Percentiles rank a stretch among this genome's conserved stretches.
These are phyloP conservation scores for Meiosimyza decipiens DNA, from an alignment of 2,888 invertebrate species.

Conservation along the genomic window DNA sequence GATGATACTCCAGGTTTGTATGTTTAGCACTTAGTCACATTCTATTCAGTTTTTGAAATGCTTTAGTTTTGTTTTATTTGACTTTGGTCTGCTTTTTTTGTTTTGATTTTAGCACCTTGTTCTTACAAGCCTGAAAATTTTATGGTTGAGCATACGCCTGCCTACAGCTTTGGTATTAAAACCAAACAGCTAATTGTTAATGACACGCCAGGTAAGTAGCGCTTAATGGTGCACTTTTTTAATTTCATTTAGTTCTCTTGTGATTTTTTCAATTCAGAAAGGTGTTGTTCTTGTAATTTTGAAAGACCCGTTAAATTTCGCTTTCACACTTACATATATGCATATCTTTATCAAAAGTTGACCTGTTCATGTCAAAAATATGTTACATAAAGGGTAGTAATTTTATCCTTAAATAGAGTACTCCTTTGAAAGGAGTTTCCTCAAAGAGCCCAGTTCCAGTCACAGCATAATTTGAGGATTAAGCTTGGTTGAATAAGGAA, in stretches of 20 bases:
- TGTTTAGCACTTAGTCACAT: slow-evolving; percentile 27
- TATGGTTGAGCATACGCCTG: slow-evolving; percentile 71
- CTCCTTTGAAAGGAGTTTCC: too few relatives aligned
- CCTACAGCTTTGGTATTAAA: slow-evolving; percentile 79
- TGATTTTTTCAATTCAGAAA: not conserved
- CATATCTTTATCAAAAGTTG: too few relatives aligned
- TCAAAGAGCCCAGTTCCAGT: too few relatives aligned
- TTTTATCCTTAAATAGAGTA: too few relatives aligned
- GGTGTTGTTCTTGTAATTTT: too few relatives aligned
- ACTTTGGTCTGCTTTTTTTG: slow-evolving; percentile 27
- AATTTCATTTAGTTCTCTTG: not conserved
- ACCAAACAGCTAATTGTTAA: slow-evolving; percentile 72
- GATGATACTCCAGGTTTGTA: slow-evolving; percentile 61
- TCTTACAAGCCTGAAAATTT: slow-evolving; percentile 71
- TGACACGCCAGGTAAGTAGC: slow-evolving; percentile 68
- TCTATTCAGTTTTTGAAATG: not conserved
- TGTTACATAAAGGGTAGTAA: too few relatives aligned
- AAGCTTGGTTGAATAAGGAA: too few relatives aligned
- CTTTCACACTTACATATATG: too few relatives aligned
- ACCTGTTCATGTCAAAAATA: too few relatives aligned
- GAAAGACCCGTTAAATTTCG: too few relatives aligned
- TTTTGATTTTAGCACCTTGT: slow-evolving; percentile 65
- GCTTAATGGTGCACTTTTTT: not conserved
- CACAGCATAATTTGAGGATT: too few relatives aligned
- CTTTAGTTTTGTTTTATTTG: slow-evolving; percentile 9